Evolutionary conservation across 2,888 invertebrate species (phyloP), one percentile per base, ranked within the genome.

Genomic region (Scelioninae gen. 1): DNA sequence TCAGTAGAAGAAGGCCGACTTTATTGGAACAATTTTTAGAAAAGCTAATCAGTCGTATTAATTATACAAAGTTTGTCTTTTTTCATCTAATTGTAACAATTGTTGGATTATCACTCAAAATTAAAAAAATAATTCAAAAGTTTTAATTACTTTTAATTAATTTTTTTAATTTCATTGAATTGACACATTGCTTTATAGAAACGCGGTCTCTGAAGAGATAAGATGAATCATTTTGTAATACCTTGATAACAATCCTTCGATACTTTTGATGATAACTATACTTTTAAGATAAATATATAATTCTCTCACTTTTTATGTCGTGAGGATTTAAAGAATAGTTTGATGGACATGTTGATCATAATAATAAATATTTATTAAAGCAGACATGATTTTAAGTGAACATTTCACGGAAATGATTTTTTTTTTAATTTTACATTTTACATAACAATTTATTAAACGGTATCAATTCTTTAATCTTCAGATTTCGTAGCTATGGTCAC

Each of bases 21-120:
- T 71, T 78, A 78, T 65, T 71, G 62, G 51, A 71, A 53, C 65
- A 72, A 62, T 56, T 79, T 79, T 72, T 65, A 13, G 56, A 65
- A 78, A 58, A 56, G 32, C 38, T 23, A 47, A 56, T 56, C 34
- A 15, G 4, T 38, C 7, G 29, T 15, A 38, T 16, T 38, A 38
- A 13, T 34, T 34, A 13, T 38, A 38, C 0, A 38, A 38, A 38
- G 11, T 38, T 38, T 11, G 38, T 38, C n/a, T 23, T 1, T 23
- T 23, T 23, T 23, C 23, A 2, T 38, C 8, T 5, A 38, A 38
- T 10, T 11, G 5, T 0, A 38, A 38, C 11, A 38, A 38, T 38
- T 8, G 0, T 43, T 43, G 10, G 3, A 43, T 43, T 43, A 38
- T 9, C 5, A 38, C 1, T 38, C 8, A 38, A 38, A 34, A 34